phyloP scores from a whole-genome alignment of 2,113 vertebrate species.

The Chlamydotis undulata region DNA sequence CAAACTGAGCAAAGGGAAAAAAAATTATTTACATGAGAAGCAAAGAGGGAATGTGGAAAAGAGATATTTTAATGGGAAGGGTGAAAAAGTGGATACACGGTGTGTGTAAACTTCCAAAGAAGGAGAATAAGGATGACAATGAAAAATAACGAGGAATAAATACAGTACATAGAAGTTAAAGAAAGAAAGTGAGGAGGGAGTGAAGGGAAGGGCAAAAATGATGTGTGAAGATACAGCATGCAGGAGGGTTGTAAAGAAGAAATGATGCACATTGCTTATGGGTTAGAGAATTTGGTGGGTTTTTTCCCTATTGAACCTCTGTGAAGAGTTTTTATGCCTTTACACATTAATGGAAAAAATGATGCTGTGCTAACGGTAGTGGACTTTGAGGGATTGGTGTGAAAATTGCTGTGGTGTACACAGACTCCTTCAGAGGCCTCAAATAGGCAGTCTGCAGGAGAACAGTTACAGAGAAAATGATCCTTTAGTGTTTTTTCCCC shows the following conservation, averaged over 20 bases:
- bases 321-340: neutral
- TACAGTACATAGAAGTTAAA: neutral
- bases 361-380: neutral
- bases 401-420: neutral
- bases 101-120: neutral
- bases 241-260: neutral
- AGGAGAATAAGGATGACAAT: neutral
- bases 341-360: neutral
- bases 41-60: neutral
- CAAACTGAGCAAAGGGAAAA: neutral
- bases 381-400: neutral
- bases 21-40: neutral
- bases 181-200: neutral
- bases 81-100: neutral
- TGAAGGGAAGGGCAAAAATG: neutral
- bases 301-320: neutral
- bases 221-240: neutral
- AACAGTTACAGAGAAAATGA: neutral
- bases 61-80: neutral
- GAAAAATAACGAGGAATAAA: neutral
- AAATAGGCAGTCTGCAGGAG: neutral
- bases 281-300: neutral
- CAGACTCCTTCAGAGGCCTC: neutral
- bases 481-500: neutral
- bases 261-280: neutral